Evolutionary conservation across 2,797 vertebrate species (phyloP).

Genomic region (Ciconia nigra): DNA sequence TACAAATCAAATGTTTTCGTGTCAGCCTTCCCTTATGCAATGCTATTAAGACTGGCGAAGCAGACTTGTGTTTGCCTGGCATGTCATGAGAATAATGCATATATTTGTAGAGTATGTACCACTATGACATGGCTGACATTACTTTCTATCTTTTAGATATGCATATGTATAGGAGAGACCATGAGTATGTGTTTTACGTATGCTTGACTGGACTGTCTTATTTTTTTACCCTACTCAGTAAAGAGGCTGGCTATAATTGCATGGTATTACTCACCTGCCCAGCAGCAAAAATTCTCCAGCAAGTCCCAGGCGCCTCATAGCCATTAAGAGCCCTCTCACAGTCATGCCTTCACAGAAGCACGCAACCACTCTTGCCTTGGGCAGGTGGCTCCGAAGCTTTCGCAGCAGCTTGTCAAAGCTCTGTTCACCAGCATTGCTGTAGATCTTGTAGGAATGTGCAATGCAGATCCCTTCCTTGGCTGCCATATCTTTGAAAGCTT

Average conservation of each 20-base stretch:
- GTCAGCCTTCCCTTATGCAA: not conserved
- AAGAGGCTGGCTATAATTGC: not conserved
- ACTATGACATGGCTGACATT: not conserved
- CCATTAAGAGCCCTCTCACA: slow-evolving; percentile 93
- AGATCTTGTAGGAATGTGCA: slow-evolving; percentile 98
- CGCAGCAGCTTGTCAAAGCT: slow-evolving; percentile 94
- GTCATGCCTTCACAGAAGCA: slow-evolving; percentile 99
- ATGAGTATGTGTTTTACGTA: accelerated
- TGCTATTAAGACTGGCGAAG: not conserved
- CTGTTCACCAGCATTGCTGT: slow-evolving; percentile 95
- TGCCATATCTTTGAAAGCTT: slow-evolving; percentile 97
- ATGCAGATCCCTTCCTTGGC: slow-evolving; percentile 98
- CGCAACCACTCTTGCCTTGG: slow-evolving; percentile 95
- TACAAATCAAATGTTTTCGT: not conserved
- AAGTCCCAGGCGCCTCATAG: slow-evolving; percentile 91
- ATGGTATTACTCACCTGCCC: slow-evolving; percentile 86
- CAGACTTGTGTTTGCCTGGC: not conserved
- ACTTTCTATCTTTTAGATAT: not conserved
- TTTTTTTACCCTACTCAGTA: not conserved
- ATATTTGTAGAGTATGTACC: not conserved
- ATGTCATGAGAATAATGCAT: not conserved
- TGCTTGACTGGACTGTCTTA: not conserved
- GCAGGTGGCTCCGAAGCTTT: slow-evolving; percentile 88
- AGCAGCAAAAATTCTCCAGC: slow-evolving; percentile 92
- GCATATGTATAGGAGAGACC: accelerated